Percentiles rank a stretch among this genome's conserved stretches.
Conservation (phyloP, 2,888 invertebrate species). For the Patella ulyssiponensis region DNA sequence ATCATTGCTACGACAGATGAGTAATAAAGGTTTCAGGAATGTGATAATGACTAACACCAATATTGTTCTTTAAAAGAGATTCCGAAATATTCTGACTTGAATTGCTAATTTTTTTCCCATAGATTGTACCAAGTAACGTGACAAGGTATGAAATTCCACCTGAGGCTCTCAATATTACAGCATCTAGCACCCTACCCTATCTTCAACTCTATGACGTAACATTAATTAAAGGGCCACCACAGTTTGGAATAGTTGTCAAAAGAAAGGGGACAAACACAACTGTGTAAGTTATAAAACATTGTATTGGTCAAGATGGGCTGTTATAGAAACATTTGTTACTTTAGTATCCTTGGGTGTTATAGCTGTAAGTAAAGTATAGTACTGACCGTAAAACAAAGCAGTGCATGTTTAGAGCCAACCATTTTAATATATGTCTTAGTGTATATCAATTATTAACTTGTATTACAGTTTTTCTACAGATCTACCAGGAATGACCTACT, state of each 20-base stretch:
- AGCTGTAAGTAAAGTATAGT: too few relatives aligned
- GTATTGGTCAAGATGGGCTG: too few relatives aligned
- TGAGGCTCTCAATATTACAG: background rate
- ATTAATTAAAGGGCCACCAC: background rate
- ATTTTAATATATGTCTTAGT: too few relatives aligned
- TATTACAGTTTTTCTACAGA: conserved; percentile 51
- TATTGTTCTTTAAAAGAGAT: too few relatives aligned
- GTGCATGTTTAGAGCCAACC: too few relatives aligned
- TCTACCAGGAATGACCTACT: conserved; percentile 49
- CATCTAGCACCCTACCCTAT: background rate
- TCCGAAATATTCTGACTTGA: too few relatives aligned
- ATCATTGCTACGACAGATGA: too few relatives aligned
- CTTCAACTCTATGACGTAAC: background rate
- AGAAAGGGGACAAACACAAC: background rate
- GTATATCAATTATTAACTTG: background rate
- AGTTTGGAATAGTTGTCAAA: background rate
- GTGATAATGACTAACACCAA: too few relatives aligned
- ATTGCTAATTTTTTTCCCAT: too few relatives aligned
- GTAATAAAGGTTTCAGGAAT: too few relatives aligned
- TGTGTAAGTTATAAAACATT: background rate
- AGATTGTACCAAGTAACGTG: background rate
- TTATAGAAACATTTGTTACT: background rate
- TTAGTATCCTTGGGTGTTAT: too few relatives aligned
- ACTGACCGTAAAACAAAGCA: too few relatives aligned
- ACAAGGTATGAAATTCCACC: background rate